Evolutionary conservation across 2,113 vertebrate genomes (phyloP).

Genomic region (Anser brachyrhynchus): DNA sequence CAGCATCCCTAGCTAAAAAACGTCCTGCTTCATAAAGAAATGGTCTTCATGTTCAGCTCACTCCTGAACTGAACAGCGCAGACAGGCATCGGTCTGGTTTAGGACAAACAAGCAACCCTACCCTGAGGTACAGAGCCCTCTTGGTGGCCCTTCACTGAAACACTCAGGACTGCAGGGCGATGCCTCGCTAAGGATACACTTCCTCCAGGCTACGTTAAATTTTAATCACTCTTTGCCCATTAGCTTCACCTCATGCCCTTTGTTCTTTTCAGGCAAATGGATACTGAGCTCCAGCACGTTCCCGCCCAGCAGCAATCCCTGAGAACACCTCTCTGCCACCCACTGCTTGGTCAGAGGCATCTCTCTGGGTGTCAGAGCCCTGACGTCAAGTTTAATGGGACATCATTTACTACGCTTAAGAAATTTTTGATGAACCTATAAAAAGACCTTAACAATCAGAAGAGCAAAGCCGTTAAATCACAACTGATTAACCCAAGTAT

Average conservation of each 20-base stretch:
- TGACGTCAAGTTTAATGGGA: not conserved
- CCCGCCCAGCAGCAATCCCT: not conserved
- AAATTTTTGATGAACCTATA: not conserved
- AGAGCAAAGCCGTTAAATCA: not conserved
- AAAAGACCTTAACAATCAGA: not conserved
- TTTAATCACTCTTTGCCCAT: not conserved
- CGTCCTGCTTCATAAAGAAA: not conserved
- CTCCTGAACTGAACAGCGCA: not conserved
- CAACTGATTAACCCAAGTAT: not conserved
- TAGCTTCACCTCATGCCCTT: not conserved
- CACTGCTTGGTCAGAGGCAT: not conserved
- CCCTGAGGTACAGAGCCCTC: not conserved
- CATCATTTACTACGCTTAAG: not conserved
- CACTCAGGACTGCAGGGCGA: not conserved
- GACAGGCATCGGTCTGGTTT: not conserved
- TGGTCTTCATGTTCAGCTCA: not conserved
- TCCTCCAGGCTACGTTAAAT: not conserved
- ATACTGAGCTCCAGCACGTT: not conserved
- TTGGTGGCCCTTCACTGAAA: not conserved
- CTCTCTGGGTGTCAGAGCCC: not conserved
- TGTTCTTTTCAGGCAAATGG: not conserved
- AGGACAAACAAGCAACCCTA: not conserved
- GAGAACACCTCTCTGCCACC: not conserved
- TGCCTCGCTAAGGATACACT: not conserved
- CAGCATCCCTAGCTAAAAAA: not conserved